Percentiles rank a stretch among this genome's conserved stretches.
phyloP scores from a whole-genome alignment of 2,888 invertebrate genomes.

The Apantesis nais region DNA sequence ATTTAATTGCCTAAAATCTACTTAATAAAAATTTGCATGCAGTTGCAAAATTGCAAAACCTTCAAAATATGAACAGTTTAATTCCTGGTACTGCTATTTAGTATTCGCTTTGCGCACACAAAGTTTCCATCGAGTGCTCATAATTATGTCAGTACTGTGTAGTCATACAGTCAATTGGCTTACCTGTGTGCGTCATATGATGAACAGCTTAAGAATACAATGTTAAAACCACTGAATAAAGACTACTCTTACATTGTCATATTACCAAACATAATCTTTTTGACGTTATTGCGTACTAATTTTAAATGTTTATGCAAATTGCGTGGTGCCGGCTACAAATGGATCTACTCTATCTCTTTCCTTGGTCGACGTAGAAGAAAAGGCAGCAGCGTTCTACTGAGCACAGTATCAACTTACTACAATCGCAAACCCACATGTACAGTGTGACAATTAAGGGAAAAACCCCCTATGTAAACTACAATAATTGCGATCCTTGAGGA shows the following conservation, averaged over 20 bases:
- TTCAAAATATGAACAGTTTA: constrained; percentile 20
- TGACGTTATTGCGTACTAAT: no score
- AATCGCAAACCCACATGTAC: no score
- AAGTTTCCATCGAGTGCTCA: constrained; percentile 41
- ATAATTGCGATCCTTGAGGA: no score
- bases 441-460: no score
- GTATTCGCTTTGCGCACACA: constrained; percentile 38
- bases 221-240: not conserved
- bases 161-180: constrained; percentile 49
- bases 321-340: no score
- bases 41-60: not conserved
- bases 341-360: no score
- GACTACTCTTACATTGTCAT: not conserved
- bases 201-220: constrained; percentile 70
- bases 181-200: constrained; percentile 57
- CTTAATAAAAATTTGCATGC: not conserved
- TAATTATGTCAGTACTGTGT: constrained; percentile 51
- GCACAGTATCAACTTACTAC: no score
- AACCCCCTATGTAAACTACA: no score
- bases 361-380: no score
- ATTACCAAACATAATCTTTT: not conserved
- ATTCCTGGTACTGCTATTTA: constrained; percentile 34
- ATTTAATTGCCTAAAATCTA: not conserved
- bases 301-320: no score
- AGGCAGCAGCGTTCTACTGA: no score